A percentile compares a stretch with the other conserved stretches of the same genome.
Evolutionary conservation across 2,888 invertebrate species (phyloP).

Genomic region (Apoderus coryli): DNA sequence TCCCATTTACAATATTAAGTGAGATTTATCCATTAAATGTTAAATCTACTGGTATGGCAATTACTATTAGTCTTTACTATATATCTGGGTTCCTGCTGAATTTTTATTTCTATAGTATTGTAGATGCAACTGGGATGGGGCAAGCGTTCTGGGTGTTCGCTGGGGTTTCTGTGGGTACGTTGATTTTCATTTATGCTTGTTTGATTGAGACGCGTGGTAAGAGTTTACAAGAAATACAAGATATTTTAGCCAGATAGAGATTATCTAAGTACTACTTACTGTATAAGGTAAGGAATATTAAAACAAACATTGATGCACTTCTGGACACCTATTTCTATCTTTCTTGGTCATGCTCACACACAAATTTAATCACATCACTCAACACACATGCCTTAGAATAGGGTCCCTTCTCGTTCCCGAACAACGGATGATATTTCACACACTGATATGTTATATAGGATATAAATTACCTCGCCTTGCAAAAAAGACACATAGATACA

Average conservation of each 20-base stretch:
- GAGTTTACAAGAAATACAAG: constrained; percentile 69
- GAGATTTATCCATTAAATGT: constrained; percentile 61
- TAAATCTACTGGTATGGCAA: constrained; percentile 35
- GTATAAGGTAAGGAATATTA: too few relatives aligned
- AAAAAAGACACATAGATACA: too few relatives aligned
- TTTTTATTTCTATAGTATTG: constrained; percentile 47
- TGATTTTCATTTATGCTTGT: constrained; percentile 16
- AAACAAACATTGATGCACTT: too few relatives aligned
- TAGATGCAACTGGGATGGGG: constrained; percentile 41
- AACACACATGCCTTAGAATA: too few relatives aligned
- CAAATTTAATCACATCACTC: too few relatives aligned
- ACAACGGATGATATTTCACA: too few relatives aligned
- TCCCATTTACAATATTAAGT: constrained; percentile 45
- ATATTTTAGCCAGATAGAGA: constrained; percentile 13
- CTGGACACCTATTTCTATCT: too few relatives aligned
- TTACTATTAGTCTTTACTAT: constrained; percentile 66
- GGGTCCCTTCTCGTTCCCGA: too few relatives aligned
- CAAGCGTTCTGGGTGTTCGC: constrained; percentile 59
- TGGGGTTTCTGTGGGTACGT: constrained; percentile 13
- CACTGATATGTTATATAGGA: too few relatives aligned
- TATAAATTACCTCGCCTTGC: too few relatives aligned
- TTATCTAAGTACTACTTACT: too few relatives aligned
- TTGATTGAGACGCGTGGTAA: constrained; percentile 63
- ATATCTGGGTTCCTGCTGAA: constrained; percentile 58
- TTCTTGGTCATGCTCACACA: too few relatives aligned